phyloP scores from a whole-genome alignment of 2,797 vertebrate species.

The Monodelphis domestica region DNA sequence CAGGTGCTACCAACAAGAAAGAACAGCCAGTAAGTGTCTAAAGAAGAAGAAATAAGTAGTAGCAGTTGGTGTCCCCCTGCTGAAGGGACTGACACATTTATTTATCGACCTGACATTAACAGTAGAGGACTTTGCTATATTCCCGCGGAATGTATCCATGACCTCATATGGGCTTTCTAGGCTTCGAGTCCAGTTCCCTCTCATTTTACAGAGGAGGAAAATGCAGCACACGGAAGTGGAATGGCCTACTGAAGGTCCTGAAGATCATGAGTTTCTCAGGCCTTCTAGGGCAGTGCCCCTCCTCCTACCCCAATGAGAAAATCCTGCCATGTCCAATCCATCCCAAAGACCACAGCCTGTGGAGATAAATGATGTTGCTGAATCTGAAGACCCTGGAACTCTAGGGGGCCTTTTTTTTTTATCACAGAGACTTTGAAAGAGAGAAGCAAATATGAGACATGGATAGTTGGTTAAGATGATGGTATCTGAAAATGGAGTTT shows the following conservation, averaged over 20 bases:
- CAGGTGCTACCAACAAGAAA: neutral
- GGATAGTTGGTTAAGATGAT: neutral
- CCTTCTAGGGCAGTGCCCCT: neutral
- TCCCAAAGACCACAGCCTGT: neutral
- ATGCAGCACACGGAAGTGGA: neutral
- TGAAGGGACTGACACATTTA: neutral
- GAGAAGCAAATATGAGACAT: neutral
- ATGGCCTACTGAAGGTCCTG: neutral
- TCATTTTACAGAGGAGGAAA: neutral
- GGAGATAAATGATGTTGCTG: neutral
- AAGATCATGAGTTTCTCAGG: neutral
- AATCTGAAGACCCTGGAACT: neutral
- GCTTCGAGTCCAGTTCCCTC: neutral
- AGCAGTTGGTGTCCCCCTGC: neutral
- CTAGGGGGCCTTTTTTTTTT: neutral
- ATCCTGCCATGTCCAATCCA: neutral
- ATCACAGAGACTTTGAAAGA: neutral
- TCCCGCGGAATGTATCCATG: neutral
- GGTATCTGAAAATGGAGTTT: neutral
- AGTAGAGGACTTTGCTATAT: neutral
- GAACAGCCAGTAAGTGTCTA: neutral
- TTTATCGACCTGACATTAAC: neutral
- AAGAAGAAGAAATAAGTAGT: neutral
- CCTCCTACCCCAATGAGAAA: neutral
- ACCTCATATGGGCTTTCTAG: neutral